Evolutionary conservation across 2,888 invertebrate species (phyloP), one percentile per base, ranked within the genome.

Genomic region (Gari tellinella): DNA sequence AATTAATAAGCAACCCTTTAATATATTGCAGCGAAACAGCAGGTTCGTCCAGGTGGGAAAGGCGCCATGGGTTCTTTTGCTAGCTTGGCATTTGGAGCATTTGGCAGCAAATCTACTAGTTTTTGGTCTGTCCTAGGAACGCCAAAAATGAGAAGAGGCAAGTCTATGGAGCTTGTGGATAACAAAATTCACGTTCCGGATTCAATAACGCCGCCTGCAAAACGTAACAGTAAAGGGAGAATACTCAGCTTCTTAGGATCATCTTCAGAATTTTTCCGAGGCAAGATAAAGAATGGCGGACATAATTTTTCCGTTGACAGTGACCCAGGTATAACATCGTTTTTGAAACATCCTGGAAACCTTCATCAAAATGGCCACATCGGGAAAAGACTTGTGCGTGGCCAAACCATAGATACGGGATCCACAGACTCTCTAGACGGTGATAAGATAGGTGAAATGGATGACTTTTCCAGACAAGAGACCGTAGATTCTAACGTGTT

Each of bases 41-140:
- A 46, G 21, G 46, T 77, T 4, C 72, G 73, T n/a, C 75, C 76
- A 2, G 75, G 82, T 23, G 69, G 81, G 8, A 82, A 82, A 49
- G 82, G 83, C 17, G 78, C 80, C 7, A 84, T 82, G 79, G 83
- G 83, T 21, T 83, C 83, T 1, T 84, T 84, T 70, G 83, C 83
- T 4, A 84, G 83, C 51, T 52, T 84, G 21, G 83, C 83, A 5
- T 77, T 84, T 19, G 83, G 83, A 15, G 81, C 83, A 4, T 70
- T 84, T 19, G 79, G 80, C 0, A 64, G 65, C 21, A 82, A 78
- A 37, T 80, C 82, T 43, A 65, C 77, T n/a, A 84, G 83, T 63
- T 77, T 84, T 45, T 84, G 83, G 83, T 82, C 79, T n/a, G 78
- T 84, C 25, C 45, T 84, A 14, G 80, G 77, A 12, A 82, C 83